Evolutionary conservation across 2,888 invertebrate species (phyloP).

Genomic region (Nezara viridula): DNA sequence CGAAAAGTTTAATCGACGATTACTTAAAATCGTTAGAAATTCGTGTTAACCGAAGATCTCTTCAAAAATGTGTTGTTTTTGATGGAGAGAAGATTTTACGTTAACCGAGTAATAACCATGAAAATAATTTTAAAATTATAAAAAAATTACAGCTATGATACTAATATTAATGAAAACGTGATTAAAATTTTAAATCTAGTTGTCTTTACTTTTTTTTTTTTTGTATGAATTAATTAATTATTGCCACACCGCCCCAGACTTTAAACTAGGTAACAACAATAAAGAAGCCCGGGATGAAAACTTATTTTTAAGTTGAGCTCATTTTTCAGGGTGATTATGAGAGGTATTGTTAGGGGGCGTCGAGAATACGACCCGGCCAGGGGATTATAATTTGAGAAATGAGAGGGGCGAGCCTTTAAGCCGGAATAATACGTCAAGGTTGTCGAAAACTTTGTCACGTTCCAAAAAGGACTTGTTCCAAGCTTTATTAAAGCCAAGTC

Average conservation of each 20-base stretch:
- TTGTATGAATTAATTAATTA: not conserved
- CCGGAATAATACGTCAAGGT: constrained; percentile 53
- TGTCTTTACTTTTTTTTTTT: not conserved
- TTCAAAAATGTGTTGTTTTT: too few relatives aligned
- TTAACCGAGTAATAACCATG: too few relatives aligned
- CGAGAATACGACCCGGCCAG: not conserved
- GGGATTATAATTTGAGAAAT: constrained; percentile 57
- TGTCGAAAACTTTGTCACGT: constrained; percentile 58
- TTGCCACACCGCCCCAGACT: not conserved
- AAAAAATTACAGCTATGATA: not conserved
- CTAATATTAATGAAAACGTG: not conserved
- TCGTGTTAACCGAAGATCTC: too few relatives aligned
- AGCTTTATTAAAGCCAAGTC: constrained; percentile 38
- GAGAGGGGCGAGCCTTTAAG: constrained; percentile 32
- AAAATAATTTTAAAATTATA: too few relatives aligned
- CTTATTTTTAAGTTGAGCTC: constrained; percentile 45
- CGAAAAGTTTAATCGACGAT: too few relatives aligned
- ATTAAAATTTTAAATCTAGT: not conserved
- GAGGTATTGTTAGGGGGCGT: constrained; percentile 45
- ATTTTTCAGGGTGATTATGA: constrained; percentile 51
- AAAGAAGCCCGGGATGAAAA: constrained; percentile 27
- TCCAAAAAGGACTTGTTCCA: constrained; percentile 32
- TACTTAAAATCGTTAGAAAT: too few relatives aligned
- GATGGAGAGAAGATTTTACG: too few relatives aligned
- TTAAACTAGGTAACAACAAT: constrained; percentile 16